Conservation (phyloP, 2,113 vertebrate genomes). For the Bubo bubo region DNA sequence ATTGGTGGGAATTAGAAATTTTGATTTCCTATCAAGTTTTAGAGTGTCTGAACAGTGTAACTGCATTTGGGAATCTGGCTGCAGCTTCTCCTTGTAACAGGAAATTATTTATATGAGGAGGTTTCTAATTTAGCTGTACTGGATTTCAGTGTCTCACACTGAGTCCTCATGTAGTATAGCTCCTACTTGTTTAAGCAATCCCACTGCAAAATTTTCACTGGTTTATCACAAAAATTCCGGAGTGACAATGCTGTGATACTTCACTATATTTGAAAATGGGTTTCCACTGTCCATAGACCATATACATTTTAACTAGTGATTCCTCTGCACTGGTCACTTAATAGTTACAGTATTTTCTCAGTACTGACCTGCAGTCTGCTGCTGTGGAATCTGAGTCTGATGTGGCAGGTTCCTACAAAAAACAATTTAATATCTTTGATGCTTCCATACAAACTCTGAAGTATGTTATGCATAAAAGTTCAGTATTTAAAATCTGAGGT, state of each 20-base stretch:
- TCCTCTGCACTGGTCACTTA: neutral
- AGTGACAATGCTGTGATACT: neutral
- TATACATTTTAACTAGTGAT: neutral
- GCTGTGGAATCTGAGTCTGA: constrained; percentile 96
- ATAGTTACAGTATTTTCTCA: neutral
- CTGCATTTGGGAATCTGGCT: neutral
- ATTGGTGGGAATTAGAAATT: neutral
- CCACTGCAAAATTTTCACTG: neutral
- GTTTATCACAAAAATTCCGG: neutral
- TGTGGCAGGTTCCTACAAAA: constrained; percentile 92
- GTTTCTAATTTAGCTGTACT: neutral
- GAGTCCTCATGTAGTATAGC: neutral
- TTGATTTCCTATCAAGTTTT: neutral
- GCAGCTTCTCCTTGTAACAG: neutral
- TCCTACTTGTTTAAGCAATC: neutral
- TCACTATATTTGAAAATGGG: neutral
- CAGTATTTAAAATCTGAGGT: neutral
- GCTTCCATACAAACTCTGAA: neutral
- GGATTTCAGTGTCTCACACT: neutral
- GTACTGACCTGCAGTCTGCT: constrained; percentile 90
- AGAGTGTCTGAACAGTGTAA: neutral
- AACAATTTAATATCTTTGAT: constrained; percentile 12
- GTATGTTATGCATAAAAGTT: neutral
- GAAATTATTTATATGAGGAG: neutral
- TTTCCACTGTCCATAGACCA: neutral